These are phyloP conservation scores for Drosophila phalerata DNA, from an alignment of 2,888 invertebrate genomes.

Conservation along the genomic window DNA sequence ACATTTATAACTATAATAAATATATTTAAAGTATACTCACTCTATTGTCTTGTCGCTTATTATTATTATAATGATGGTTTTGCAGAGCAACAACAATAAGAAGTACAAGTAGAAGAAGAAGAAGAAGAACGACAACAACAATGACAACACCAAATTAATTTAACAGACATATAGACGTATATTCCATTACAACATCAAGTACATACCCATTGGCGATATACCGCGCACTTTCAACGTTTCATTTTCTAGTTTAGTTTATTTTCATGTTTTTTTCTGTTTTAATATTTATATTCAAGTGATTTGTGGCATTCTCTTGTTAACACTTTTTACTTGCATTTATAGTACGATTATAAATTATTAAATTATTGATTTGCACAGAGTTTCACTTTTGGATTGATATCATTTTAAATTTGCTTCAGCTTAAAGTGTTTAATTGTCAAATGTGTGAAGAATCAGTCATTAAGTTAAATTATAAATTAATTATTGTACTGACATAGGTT, in stretches of 20 bases:
- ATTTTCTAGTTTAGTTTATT: slow-evolving; percentile 8
- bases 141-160: slow-evolving; percentile 65
- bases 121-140: slow-evolving; percentile 23
- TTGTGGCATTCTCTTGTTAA: slow-evolving; percentile 16
- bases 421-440: slow-evolving; percentile 34
- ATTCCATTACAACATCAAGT: slow-evolving; percentile 84
- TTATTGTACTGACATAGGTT: slow-evolving; percentile 14
- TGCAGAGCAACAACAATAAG: slow-evolving; percentile 8
- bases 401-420: slow-evolving; percentile 11
- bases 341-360: slow-evolving; percentile 24
- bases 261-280: neutral
- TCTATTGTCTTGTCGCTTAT: slow-evolving; percentile 28
- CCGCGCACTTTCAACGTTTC: slow-evolving; percentile 46
- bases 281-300: slow-evolving; percentile 2
- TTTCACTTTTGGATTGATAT: slow-evolving; percentile 65
- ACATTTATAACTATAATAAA: neutral
- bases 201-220: slow-evolving; percentile 77
- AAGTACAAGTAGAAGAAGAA: slow-evolving; percentile 13
- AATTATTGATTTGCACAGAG: slow-evolving; percentile 45
- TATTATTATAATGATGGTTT: neutral
- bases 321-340: slow-evolving; percentile 54
- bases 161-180: slow-evolving; percentile 68
- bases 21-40: slow-evolving; percentile 45
- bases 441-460: slow-evolving; percentile 34
- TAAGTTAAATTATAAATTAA: slow-evolving; percentile 46